Evolutionary conservation across 2,888 invertebrate species (phyloP).

Genomic region (Dichetophora obliterata): DNA sequence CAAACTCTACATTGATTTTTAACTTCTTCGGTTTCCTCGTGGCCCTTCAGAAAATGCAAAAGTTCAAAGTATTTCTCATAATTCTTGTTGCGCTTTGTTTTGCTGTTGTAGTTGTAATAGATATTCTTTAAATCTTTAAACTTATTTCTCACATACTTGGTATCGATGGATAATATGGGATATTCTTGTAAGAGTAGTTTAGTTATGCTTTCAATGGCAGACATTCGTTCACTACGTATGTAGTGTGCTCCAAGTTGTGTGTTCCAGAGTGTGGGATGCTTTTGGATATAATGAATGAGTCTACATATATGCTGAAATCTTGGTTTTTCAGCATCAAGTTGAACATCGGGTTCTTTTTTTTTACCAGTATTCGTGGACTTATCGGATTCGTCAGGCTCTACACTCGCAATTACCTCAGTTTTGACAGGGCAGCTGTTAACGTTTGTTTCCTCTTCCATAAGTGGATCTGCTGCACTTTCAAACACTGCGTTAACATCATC

Average conservation of each 20-base stretch:
- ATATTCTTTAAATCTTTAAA: constrained; percentile 1
- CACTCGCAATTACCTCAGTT: too few relatives aligned
- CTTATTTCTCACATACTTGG: background rate
- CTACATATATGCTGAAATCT: constrained; percentile 3
- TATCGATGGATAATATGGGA: background rate
- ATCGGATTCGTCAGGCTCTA: too few relatives aligned
- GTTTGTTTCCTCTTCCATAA: background rate
- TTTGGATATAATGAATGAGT: background rate
- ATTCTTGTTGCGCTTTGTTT: background rate
- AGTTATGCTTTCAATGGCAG: background rate
- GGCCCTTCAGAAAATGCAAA: constrained; percentile 2
- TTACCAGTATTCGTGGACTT: too few relatives aligned
- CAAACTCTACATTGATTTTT: background rate
- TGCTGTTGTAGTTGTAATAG: constrained; percentile 4
- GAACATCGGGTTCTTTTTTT: too few relatives aligned
- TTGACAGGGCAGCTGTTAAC: background rate
- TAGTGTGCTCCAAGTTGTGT: background rate
- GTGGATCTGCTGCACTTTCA: too few relatives aligned
- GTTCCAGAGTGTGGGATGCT: constrained; percentile 24
- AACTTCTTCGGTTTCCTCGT: background rate
- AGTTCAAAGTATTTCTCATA: background rate
- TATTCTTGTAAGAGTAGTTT: background rate
- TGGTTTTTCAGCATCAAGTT: background rate
- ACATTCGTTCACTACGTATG: constrained; percentile 4
- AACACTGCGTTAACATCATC: too few relatives aligned